phyloP scores from a whole-genome alignment of 2,888 invertebrate species.

The Rhopalosiphum nymphaeae region DNA sequence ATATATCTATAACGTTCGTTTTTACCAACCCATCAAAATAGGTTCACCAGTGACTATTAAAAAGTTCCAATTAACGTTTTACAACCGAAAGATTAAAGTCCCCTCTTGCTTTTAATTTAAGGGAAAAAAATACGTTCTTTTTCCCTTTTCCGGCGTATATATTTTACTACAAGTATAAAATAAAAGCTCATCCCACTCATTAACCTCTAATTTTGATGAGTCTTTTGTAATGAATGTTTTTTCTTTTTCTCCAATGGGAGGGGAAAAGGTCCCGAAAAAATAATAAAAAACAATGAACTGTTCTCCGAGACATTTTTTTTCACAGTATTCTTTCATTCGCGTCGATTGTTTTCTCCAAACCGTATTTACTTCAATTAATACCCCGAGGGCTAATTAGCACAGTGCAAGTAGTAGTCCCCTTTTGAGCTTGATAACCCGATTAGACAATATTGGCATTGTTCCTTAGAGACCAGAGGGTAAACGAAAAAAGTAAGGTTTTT shows the following conservation, averaged over 20 bases:
- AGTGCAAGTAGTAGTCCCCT: constrained; percentile 40
- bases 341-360: constrained; percentile 58
- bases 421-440: constrained; percentile 56
- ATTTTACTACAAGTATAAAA: constrained; percentile 53
- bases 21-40: constrained; percentile 49
- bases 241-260: neutral
- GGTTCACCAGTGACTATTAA: constrained; percentile 46
- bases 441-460: constrained; percentile 59
- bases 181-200: constrained; percentile 65
- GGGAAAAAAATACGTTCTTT: constrained; percentile 50
- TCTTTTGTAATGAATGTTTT: constrained; percentile 61
- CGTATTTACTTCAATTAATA: constrained; percentile 63
- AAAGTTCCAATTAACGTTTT: constrained; percentile 64
- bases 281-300: constrained; percentile 55
- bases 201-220: constrained; percentile 65
- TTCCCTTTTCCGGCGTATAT: constrained; percentile 1
- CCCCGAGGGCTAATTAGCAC: constrained; percentile 63
- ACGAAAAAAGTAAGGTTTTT: neutral
- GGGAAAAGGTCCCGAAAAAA: constrained; percentile 20
- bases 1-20: constrained; percentile 40
- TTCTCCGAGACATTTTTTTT: constrained; percentile 45
- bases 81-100: constrained; percentile 62
- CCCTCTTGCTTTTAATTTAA: constrained; percentile 62
- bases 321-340: constrained; percentile 31
- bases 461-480: constrained; percentile 36